These are phyloP conservation scores for Peribatodes rhomboidaria DNA, from an alignment of 2,888 invertebrate genomes.

Conservation along the genomic window DNA sequence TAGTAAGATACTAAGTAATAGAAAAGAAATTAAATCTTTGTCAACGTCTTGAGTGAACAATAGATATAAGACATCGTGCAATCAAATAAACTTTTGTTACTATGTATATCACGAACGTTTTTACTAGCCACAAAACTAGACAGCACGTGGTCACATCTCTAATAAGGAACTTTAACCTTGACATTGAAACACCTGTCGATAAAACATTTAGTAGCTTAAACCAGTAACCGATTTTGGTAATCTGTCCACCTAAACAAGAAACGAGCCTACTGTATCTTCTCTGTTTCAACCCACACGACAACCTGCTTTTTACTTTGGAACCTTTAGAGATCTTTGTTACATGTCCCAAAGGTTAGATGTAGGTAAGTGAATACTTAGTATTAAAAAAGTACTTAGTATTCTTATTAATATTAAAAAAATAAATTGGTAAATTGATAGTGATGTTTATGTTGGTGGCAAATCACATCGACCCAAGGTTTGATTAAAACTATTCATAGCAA, in stretches of 20 bases:
- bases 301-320: background rate
- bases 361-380: too few relatives aligned
- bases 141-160: conserved; percentile 27
- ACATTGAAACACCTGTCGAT: conserved; percentile 39
- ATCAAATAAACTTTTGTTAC: background rate
- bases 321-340: background rate
- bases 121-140: conserved; percentile 2
- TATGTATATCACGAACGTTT: too few relatives aligned
- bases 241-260: conserved; percentile 42
- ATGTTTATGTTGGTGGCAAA: too few relatives aligned
- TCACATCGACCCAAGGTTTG: too few relatives aligned
- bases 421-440: too few relatives aligned
- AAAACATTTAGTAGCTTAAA: conserved; percentile 23
- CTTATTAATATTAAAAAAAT: too few relatives aligned
- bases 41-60: conserved; percentile 8
- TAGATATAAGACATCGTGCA: background rate
- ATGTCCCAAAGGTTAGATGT: background rate
- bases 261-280: conserved; percentile 21
- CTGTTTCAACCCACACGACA: conserved; percentile 22
- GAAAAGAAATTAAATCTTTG: background rate
- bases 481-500: too few relatives aligned
- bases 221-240: conserved; percentile 34
- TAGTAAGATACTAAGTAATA: too few relatives aligned
- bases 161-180: conserved; percentile 37
- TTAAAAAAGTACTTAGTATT: too few relatives aligned